A percentile compares a stretch with the other conserved stretches of the same genome.
Conservation (phyloP, 2,113 vertebrate species). For the Macroglossus sobrinus region DNA sequence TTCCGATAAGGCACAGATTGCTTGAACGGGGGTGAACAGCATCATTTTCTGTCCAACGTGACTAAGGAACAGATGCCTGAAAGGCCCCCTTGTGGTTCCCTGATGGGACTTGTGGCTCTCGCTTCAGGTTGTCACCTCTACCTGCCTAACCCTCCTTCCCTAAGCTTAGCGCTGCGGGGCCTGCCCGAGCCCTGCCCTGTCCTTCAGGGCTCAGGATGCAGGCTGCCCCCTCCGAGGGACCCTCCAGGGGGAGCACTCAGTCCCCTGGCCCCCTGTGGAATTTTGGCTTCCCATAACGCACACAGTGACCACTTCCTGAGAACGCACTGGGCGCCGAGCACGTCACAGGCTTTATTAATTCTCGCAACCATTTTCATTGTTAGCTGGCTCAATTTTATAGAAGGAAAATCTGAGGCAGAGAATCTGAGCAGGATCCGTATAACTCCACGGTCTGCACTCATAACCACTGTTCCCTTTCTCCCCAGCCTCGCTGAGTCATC, state of each 20-base stretch:
- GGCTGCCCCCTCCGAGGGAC: neutral
- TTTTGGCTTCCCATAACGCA: accelerated
- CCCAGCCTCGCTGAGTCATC: neutral
- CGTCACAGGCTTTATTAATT: too few species aligned
- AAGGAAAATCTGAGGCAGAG: neutral
- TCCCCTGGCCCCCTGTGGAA: neutral
- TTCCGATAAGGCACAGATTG: too few species aligned
- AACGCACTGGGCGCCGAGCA: neutral
- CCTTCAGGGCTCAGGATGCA: neutral
- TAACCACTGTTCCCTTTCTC: accelerated
- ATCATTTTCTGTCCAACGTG: neutral
- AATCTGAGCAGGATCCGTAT: accelerated
- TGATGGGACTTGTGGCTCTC: too few species aligned
- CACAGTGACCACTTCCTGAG: neutral
- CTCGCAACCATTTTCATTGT: neutral
- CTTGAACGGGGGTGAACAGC: neutral
- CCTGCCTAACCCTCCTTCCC: neutral
- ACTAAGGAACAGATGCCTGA: neutral
- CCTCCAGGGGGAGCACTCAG: neutral
- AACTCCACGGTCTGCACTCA: neutral
- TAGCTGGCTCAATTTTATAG: neutral
- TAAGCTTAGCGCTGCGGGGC: neutral
- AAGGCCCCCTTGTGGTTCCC: neutral
- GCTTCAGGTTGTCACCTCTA: neutral
- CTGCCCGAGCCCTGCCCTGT: too few species aligned